These are phyloP conservation scores for Metridium senile DNA, from an alignment of 92 coral and sea anemone genomes.

Conservation along the genomic window DNA sequence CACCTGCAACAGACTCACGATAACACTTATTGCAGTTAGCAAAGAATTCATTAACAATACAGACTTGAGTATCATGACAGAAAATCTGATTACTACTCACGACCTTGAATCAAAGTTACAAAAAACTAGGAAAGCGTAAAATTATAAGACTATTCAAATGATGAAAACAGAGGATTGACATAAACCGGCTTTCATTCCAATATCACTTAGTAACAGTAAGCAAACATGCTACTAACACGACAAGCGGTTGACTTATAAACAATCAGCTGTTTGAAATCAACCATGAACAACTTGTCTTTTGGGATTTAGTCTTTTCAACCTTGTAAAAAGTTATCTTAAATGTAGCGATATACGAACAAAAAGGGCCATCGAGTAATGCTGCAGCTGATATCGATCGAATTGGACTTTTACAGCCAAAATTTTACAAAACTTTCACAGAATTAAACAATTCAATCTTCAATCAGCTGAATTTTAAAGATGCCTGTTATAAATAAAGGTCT, in stretches of 20 bases:
- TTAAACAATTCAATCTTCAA: background rate
- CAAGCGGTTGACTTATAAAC: slow-evolving; percentile 6
- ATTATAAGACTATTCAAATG: background rate
- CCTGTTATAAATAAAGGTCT: no score
- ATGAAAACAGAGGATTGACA: background rate
- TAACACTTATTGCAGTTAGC: background rate
- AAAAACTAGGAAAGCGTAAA: background rate
- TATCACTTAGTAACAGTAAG: slow-evolving; percentile 21
- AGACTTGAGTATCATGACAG: background rate
- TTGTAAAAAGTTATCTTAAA: background rate
- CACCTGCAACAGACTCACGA: slow-evolving; percentile 18
- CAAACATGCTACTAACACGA: slow-evolving; percentile 9
- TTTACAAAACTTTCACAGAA: background rate
- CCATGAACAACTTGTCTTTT: background rate
- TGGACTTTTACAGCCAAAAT: background rate
- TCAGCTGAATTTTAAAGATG: background rate
- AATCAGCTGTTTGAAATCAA: slow-evolving; percentile 19
- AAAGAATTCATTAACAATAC: slow-evolving; percentile 11
- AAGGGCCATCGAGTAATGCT: background rate
- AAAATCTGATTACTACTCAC: background rate
- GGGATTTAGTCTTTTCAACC: background rate
- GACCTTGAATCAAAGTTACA: background rate
- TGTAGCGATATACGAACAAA: no score
- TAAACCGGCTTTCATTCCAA: slow-evolving; percentile 12
- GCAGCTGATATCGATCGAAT: background rate